Evolutionary conservation across 2,888 invertebrate genomes (phyloP).

Genomic region (Thymelicus lineola): DNA sequence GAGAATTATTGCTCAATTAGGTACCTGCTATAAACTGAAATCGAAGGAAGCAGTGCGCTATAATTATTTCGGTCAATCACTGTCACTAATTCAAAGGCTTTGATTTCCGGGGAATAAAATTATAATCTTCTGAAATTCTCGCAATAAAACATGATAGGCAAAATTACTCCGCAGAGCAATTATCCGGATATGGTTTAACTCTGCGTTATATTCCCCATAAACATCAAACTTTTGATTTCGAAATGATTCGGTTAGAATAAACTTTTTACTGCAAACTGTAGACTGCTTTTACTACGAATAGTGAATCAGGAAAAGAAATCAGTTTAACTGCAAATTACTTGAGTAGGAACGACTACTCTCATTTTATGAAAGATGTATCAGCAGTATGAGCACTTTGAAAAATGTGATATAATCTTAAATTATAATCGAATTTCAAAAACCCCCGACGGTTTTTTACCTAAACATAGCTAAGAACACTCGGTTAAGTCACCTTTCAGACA

Average conservation of each 20-base stretch:
- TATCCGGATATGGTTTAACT: slow-evolving; percentile 4
- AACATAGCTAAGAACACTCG: no score
- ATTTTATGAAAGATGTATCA: not conserved
- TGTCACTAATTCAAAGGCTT: slow-evolving; percentile 49
- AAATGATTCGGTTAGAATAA: not conserved
- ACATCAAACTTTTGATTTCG: not conserved
- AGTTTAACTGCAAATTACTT: slow-evolving; percentile 1
- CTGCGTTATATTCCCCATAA: slow-evolving; percentile 3
- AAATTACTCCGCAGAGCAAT: slow-evolving; percentile 22
- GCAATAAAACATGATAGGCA: slow-evolving; percentile 2
- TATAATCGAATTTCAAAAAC: no score
- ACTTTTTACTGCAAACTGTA: not conserved
- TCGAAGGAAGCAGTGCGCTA: slow-evolving; percentile 35
- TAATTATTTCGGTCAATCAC: slow-evolving; percentile 69
- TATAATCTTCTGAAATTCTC: slow-evolving; percentile 25
- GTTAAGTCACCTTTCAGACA: no score
- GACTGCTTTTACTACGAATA: not conserved
- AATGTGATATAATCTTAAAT: no score
- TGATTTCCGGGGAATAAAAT: slow-evolving; percentile 30
- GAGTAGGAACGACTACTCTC: not conserved
- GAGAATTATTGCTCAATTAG: slow-evolving; percentile 29
- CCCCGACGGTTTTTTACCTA: no score
- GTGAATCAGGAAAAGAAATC: not conserved
- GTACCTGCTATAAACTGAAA: slow-evolving; percentile 21
- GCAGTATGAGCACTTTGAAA: no score